Conservation (phyloP, 2,888 invertebrate species). For the Macrophya annulata region DNA sequence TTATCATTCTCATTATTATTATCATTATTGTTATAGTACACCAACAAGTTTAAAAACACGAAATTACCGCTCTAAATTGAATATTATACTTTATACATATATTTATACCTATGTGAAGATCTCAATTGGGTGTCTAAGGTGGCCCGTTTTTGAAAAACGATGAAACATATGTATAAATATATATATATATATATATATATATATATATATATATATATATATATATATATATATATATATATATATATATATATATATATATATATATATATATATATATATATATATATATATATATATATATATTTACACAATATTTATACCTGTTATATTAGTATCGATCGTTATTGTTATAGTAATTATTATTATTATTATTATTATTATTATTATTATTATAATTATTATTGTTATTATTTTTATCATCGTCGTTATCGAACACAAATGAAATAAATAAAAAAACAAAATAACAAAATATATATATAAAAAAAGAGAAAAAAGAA, state of each 20-base stretch:
- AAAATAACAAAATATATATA: slow-evolving; percentile 12
- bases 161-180: too few relatives aligned
- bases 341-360: slow-evolving; percentile 42
- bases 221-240: slow-evolving; percentile 6
- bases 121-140: neutral
- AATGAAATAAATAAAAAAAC: neutral
- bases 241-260: neutral
- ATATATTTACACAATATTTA: neutral
- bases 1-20: neutral
- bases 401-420: slow-evolving; percentile 29
- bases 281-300: neutral
- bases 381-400: slow-evolving; percentile 46
- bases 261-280: neutral
- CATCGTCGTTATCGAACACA: slow-evolving; percentile 4
- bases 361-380: slow-evolving; percentile 39
- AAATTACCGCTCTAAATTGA: too few relatives aligned
- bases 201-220: slow-evolving; percentile 55
- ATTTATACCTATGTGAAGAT: neutral
- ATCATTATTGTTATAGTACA: neutral
- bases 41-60: too few relatives aligned
- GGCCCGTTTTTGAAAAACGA: too few relatives aligned
- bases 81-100: neutral
- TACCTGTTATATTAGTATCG: slow-evolving; percentile 45
- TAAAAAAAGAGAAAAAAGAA: slow-evolving; percentile 1
- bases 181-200: slow-evolving; percentile 56